Percentiles rank a stretch among this genome's conserved stretches.
phyloP scores from a whole-genome alignment of 1,140 invertebrate species.

The Aleiodes sp. region DNA sequence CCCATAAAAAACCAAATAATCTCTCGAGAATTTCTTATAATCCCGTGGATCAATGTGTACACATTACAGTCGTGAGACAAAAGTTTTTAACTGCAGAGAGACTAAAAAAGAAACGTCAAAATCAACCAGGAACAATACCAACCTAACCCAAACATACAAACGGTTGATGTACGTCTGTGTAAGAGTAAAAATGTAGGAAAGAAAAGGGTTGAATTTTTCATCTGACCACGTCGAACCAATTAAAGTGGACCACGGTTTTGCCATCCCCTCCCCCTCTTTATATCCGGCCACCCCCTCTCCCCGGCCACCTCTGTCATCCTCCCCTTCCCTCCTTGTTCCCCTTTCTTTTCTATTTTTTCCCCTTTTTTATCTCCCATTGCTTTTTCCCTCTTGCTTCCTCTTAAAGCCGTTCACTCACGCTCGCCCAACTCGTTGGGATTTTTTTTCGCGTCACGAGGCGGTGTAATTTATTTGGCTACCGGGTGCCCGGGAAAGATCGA shows the following conservation, averaged over 20 bases:
- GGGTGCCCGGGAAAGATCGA: constrained; percentile 47
- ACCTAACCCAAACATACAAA: not conserved
- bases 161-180: not conserved
- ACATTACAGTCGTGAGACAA: too few relatives aligned
- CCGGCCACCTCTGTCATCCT: not conserved
- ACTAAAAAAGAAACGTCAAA: too few relatives aligned
- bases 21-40: too few relatives aligned
- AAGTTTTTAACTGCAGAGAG: too few relatives aligned
- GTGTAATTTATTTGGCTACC: constrained; percentile 64
- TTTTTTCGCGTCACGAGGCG: constrained; percentile 66
- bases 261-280: constrained; percentile 17
- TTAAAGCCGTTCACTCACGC: constrained; percentile 46
- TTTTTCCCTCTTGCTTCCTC: constrained; percentile 33
- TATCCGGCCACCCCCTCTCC: not conserved
- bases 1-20: too few relatives aligned
- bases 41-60: too few relatives aligned
- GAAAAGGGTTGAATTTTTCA: constrained; percentile 62
- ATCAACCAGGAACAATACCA: too few relatives aligned
- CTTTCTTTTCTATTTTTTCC: not conserved
- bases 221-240: constrained; percentile 65
- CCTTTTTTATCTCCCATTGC: not conserved
- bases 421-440: constrained; percentile 60
- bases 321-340: not conserved
- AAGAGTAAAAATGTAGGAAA: constrained; percentile 18
- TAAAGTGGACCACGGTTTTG: constrained; percentile 56